Percentiles rank a stretch among this genome's conserved stretches.
These are phyloP conservation scores for Atherinomorus stipes DNA, from an alignment of 2,113 vertebrate genomes.

Conservation along the genomic window DNA sequence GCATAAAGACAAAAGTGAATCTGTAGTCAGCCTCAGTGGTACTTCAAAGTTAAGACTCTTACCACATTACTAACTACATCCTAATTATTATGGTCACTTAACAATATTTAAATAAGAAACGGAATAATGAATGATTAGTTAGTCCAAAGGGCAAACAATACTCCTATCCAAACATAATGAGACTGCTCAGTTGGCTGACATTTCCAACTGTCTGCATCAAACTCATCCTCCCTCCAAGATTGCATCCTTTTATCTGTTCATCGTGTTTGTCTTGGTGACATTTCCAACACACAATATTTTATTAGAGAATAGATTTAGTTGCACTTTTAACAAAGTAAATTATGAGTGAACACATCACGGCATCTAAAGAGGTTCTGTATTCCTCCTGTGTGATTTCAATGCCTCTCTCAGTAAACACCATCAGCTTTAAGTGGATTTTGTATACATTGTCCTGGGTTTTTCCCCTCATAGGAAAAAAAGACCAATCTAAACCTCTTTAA, in stretches of 20 bases:
- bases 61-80: background rate
- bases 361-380: background rate
- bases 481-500: conserved; percentile 5
- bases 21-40: conserved; percentile 2
- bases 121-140: conserved; percentile 8
- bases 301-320: too few species aligned
- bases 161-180: conserved; percentile 32
- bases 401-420: background rate
- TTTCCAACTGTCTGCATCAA: conserved; percentile 9
- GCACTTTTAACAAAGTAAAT: too few species aligned
- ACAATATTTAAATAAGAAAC: conserved; percentile 1
- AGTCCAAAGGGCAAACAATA: conserved; percentile 39
- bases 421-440: background rate
- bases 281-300: background rate
- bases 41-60: background rate
- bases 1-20: background rate
- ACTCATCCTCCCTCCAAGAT: conserved; percentile 10
- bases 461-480: conserved; percentile 14
- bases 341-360: background rate
- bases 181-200: conserved; percentile 21
- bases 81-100: background rate
- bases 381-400: background rate
- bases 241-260: conserved; percentile 14
- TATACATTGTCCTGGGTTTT: background rate
- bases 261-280: conserved; percentile 8